These are phyloP conservation scores for Phymanthus crucifer DNA, from an alignment of 92 coral and sea anemone species.

Conservation along the genomic window DNA sequence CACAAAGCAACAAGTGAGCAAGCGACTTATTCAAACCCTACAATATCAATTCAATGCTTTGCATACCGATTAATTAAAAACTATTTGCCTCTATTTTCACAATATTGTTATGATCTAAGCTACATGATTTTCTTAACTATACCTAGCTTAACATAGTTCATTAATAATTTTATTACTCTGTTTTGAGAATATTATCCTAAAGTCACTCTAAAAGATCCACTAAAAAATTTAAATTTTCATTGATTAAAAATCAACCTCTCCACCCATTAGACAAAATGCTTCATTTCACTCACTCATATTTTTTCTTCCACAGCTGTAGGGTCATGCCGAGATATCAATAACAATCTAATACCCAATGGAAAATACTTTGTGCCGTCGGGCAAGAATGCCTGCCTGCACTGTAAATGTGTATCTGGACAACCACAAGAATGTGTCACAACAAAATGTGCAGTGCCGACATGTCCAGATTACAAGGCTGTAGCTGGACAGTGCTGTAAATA, in stretches of 20 bases:
- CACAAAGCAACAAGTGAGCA: no score
- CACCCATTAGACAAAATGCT: neutral
- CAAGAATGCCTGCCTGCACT: conserved; percentile 76
- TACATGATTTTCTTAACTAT: no score
- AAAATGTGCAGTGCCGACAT: conserved; percentile 86
- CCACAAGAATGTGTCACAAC: conserved; percentile 77
- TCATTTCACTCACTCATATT: neutral
- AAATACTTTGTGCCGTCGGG: conserved; percentile 77
- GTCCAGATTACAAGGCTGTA: conserved; percentile 72
- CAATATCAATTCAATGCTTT: no score
- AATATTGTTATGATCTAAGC: no score
- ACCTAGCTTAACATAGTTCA: no score
- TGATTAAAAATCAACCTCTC: no score
- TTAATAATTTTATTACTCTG: neutral
- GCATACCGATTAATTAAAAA: no score
- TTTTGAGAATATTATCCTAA: no score
- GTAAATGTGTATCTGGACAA: conserved; percentile 83
- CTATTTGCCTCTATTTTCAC: no score
- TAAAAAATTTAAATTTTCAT: no score
- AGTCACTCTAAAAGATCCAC: no score
- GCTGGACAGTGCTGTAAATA: conserved; percentile 94
- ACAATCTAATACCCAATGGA: conserved; percentile 61
- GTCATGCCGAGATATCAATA: conserved; percentile 69
- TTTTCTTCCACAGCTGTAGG: conserved; percentile 44
- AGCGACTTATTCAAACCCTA: no score